Evolutionary conservation across 2,888 invertebrate genomes (phyloP).

Genomic region (Biston stratarius): DNA sequence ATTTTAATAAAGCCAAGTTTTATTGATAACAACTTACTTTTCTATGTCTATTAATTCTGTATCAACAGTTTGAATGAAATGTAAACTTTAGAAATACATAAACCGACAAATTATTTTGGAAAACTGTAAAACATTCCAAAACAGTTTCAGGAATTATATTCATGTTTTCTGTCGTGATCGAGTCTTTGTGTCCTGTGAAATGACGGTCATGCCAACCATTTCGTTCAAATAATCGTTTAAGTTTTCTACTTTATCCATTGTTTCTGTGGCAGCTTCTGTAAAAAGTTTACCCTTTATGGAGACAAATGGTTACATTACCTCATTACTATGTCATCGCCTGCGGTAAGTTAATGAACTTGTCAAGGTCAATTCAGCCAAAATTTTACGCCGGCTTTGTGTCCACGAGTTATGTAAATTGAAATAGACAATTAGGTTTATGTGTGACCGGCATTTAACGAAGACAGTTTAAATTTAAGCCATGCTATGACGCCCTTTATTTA

Average conservation of each 20-base stretch:
- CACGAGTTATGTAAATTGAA: conserved; percentile 63
- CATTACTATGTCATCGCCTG: conserved; percentile 49
- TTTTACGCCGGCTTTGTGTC: conserved; percentile 54
- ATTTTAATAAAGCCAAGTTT: conserved; percentile 44
- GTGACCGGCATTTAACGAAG: conserved; percentile 48
- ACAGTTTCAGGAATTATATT: conserved; percentile 17
- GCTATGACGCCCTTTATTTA: conserved; percentile 17
- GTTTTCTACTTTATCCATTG: conserved; percentile 40
- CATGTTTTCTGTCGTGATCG: conserved; percentile 12
- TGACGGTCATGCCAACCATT: conserved; percentile 23
- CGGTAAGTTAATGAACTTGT: conserved; percentile 64
- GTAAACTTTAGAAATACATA: not conserved
- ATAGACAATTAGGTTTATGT: conserved; percentile 63
- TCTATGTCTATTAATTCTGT: conserved; percentile 21
- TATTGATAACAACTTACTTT: conserved; percentile 34
- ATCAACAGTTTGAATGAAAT: not conserved
- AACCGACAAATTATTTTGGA: not conserved
- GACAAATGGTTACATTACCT: conserved; percentile 54
- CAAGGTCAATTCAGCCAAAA: conserved; percentile 64
- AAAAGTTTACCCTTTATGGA: conserved; percentile 45
- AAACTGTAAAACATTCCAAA: conserved; percentile 3
- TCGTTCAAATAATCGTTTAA: conserved; percentile 46
- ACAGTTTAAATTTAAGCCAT: conserved; percentile 25
- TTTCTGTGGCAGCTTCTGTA: conserved; percentile 35
- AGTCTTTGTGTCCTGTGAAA: conserved; percentile 14